Conservation (phyloP, 2,797 vertebrate species). For the Chromis chromis region DNA sequence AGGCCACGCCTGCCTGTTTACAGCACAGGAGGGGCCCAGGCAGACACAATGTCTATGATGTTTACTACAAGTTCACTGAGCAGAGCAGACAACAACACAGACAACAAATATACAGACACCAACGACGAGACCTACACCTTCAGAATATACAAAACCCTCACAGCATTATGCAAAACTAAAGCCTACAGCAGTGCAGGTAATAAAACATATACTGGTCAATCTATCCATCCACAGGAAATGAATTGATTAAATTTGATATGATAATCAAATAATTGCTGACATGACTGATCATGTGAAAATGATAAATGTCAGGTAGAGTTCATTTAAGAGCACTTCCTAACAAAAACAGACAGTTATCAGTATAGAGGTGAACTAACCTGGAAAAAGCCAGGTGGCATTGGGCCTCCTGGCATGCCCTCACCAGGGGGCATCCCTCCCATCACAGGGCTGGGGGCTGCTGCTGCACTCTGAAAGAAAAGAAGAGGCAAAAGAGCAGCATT, state of each 20-base stretch:
- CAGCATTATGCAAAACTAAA: slow-evolving; percentile 2
- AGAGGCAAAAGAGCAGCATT: slow-evolving; percentile 8
- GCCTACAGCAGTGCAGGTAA: background rate
- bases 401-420: slow-evolving; percentile 96
- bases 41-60: slow-evolving; percentile 61
- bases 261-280: background rate
- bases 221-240: background rate
- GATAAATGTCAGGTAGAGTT: background rate
- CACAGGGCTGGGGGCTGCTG: slow-evolving; percentile 97
- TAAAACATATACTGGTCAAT: background rate
- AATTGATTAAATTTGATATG: background rate
- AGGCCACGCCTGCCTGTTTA: slow-evolving; percentile 77
- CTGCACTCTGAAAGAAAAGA: slow-evolving; percentile 90
- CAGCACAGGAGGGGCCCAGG: slow-evolving; percentile 58
- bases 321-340: background rate
- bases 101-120: slow-evolving; percentile 9
- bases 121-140: slow-evolving; percentile 5
- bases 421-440: slow-evolving; percentile 98
- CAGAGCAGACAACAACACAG: slow-evolving; percentile 31
- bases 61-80: slow-evolving; percentile 54
- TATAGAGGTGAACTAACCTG: slow-evolving; percentile 86
- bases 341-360: background rate
- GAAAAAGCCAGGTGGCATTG: slow-evolving; percentile 98
- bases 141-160: background rate
- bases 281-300: background rate